A percentile compares a stretch with the other conserved stretches of the same genome.
These are phyloP conservation scores for Lypha dubia DNA, from an alignment of 2,888 invertebrate genomes.

Conservation along the genomic window DNA sequence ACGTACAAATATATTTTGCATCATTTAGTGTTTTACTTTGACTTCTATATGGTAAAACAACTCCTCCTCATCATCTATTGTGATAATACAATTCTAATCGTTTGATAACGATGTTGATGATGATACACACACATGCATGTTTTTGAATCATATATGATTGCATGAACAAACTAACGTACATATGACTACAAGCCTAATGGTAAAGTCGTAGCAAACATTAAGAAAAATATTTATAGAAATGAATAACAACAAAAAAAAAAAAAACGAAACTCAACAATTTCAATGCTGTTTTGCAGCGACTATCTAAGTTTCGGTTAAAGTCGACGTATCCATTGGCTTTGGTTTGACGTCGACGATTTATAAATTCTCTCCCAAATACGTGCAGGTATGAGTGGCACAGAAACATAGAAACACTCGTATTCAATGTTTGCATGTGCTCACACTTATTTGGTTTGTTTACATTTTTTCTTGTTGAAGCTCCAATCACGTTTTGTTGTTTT, in stretches of 20 bases:
- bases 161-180: background rate
- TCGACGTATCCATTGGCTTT: constrained; percentile 32
- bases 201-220: constrained; percentile 43
- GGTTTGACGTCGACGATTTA: constrained; percentile 17
- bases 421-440: constrained; percentile 49
- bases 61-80: constrained; percentile 38
- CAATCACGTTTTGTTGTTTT: constrained; percentile 41
- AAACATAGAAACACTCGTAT: background rate
- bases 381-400: background rate
- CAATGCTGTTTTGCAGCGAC: constrained; percentile 30
- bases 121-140: constrained; percentile 34
- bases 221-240: no score
- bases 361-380: constrained; percentile 20
- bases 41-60: constrained; percentile 23
- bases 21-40: constrained; percentile 46
- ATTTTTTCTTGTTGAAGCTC: constrained; percentile 50
- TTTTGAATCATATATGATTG: constrained; percentile 21
- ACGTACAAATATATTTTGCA: constrained; percentile 38
- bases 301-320: constrained; percentile 3
- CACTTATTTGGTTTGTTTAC: constrained; percentile 62
- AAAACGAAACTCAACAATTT: constrained; percentile 7
- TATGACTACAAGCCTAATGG: constrained; percentile 26
- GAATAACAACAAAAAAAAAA: background rate
- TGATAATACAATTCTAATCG: constrained; percentile 69
- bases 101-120: constrained; percentile 63